Evolutionary conservation across 2,797 vertebrate species (phyloP), one percentile per base, ranked within the genome.

Genomic region (Pseudotriccus pelzelni): DNA sequence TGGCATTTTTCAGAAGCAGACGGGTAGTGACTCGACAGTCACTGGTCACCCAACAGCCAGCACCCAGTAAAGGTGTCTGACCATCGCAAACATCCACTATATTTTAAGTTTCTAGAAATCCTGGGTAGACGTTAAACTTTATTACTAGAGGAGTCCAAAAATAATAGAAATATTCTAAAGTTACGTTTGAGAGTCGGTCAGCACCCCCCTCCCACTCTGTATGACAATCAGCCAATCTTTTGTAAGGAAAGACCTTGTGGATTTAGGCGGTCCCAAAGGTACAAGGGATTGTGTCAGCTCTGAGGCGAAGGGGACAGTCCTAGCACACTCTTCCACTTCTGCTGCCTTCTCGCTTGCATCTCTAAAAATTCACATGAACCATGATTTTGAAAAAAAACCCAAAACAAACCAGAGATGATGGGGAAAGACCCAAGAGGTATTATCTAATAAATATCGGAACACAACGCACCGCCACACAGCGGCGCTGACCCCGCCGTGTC

Each of bases 361-460:
- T 52, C 83, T 90, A 79, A 67, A 81, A 93, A 77, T 46, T 79
- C 87, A 74, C 44, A 56, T 1, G 59, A 96, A 47, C 16, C 32
- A 47, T 25, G 60, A 89, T 76, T 87, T 7, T 37, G 20, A 90
- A 44, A 89, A 90, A 49, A 14, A 47, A 23, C n/a, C n/a, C n/a
- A 44, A 44, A 44, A 19, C 8, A 27, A 28, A 81, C 44, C 10
- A 69, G 53, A 85, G 74, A 75, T 37, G 43, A 59, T 64, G 67
- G 21, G 30, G 5, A 41, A 62, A 62, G 14, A 47, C 11, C 13
- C 73, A 69, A 58, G 92, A 95, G 95, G 87, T 94, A 95, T 84
- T 83, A 88, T 62, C 93, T 96, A 97, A 97, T 96, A 97, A 97
- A 97, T 97, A 97, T 6, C 23, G 17, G 22, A 34, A 74, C 91